Evolutionary conservation across 2,888 invertebrate species (phyloP).

Genomic region (Allophyes oxyacanthae): DNA sequence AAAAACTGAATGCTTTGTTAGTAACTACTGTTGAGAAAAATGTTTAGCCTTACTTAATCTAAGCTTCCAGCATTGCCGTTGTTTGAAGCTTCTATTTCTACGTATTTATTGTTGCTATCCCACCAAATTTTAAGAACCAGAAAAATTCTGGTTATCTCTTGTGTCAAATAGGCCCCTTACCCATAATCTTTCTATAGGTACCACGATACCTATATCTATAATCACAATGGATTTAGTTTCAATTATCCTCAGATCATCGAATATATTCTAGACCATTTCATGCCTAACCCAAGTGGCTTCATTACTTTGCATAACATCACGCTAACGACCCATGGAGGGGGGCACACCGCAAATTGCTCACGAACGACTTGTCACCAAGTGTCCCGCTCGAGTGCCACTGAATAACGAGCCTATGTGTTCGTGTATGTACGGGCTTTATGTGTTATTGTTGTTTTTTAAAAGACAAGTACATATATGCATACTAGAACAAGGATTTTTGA

Average conservation of each 20-base stretch:
- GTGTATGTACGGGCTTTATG: slow-evolving; percentile 30
- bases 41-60: too few species aligned
- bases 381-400: slow-evolving; percentile 64
- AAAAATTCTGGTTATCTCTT: too few species aligned
- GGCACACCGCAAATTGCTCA: slow-evolving; percentile 65
- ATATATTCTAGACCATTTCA: slow-evolving; percentile 33
- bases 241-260: slow-evolving; percentile 3
- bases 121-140: too few species aligned
- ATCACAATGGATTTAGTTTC: not conserved
- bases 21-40: too few species aligned
- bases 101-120: too few species aligned
- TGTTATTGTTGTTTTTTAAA: slow-evolving; percentile 9
- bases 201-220: not conserved
- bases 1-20: too few species aligned
- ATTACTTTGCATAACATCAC: slow-evolving; percentile 49
- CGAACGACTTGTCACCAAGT: slow-evolving; percentile 73
- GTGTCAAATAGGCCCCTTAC: too few species aligned
- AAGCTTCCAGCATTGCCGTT: too few species aligned
- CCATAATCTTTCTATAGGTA: not conserved
- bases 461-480: too few species aligned
- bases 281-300: slow-evolving; percentile 39
- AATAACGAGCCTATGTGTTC: slow-evolving; percentile 60
- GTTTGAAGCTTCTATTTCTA: too few species aligned
- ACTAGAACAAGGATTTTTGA: too few species aligned
- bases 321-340: slow-evolving; percentile 50